Conservation (phyloP, 2,888 invertebrate genomes). For the Rosalia funebris region DNA sequence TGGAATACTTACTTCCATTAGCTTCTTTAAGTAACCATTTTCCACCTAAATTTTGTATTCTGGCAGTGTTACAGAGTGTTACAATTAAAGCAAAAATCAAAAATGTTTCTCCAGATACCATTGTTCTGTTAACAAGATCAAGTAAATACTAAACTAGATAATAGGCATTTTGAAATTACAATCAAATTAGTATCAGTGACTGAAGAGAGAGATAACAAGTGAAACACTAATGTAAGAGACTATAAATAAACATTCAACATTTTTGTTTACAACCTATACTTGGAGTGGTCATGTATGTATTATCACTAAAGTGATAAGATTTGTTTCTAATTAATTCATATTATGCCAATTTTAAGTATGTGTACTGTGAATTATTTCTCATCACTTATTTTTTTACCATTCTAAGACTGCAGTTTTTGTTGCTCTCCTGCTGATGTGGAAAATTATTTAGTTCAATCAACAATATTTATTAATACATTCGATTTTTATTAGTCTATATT, state of each 20-base stretch:
- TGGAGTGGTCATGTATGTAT: neutral
- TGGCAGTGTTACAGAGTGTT: neutral
- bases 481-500: no score
- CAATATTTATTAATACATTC: no score
- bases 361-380: no score
- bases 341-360: no score
- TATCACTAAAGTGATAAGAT: no score
- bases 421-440: no score
- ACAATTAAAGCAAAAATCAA: slow-evolving; percentile 7
- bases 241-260: slow-evolving; percentile 1
- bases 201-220: neutral
- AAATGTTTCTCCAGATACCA: neutral
- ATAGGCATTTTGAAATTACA: neutral
- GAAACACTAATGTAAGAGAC: neutral
- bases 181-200: slow-evolving; percentile 4
- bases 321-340: no score
- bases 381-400: no score
- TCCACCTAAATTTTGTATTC: slow-evolving; percentile 36
- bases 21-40: slow-evolving; percentile 40
- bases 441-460: no score
- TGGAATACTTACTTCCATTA: slow-evolving; percentile 39
- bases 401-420: no score
- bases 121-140: neutral
- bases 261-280: neutral
- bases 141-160: neutral